Conservation (phyloP, 2,113 vertebrate species). For the Trematocara marginatum region DNA sequence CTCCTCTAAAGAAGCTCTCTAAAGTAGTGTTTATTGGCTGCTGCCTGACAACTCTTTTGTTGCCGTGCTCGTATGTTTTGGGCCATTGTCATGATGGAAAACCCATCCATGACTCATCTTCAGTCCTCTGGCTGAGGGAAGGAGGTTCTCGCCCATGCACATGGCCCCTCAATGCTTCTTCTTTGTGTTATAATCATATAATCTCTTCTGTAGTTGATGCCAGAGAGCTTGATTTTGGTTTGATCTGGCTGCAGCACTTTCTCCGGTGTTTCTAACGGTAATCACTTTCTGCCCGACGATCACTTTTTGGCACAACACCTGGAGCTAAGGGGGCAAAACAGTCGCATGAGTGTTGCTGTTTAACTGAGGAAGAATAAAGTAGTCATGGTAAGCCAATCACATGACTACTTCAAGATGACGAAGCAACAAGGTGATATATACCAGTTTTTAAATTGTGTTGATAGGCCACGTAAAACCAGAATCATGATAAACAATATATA, state of each 20-base stretch:
- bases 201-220: neutral
- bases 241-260: neutral
- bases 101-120: rapidly evolving
- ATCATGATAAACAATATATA: too few species aligned
- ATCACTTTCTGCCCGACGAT: too few species aligned
- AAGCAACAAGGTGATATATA: too few species aligned
- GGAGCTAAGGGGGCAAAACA: neutral
- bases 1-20: neutral
- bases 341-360: neutral
- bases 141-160: rapidly evolving
- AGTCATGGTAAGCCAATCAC: rapidly evolving
- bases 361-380: neutral
- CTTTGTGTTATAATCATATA: neutral
- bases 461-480: too few species aligned
- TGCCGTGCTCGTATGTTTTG: rapidly evolving
- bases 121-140: neutral
- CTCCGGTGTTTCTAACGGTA: rapidly evolving
- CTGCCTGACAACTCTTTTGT: neutral
- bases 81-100: neutral
- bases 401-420: neutral
- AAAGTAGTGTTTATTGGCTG: rapidly evolving
- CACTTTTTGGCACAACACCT: neutral
- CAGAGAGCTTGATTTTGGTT: neutral
- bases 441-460: too few species aligned
- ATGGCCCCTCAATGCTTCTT: neutral